Conservation (phyloP, 2,888 invertebrate genomes). For the Archips crataeganus region DNA sequence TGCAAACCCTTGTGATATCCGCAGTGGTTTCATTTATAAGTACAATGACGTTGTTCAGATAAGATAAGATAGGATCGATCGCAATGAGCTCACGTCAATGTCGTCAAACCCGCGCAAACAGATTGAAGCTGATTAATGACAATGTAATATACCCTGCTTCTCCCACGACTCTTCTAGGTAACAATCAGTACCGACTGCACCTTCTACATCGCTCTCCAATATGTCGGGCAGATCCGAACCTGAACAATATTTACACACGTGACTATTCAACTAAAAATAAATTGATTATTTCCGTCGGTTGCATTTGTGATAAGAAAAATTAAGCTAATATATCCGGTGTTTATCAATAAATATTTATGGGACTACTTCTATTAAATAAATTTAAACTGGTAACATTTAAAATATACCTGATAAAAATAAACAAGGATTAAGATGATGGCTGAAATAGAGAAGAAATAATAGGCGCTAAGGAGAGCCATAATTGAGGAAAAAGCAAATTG, state of each 20-base stretch:
- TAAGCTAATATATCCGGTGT: slow-evolving; percentile 5
- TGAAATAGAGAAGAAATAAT: background rate
- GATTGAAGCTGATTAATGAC: slow-evolving; percentile 59
- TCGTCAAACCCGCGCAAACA: slow-evolving; percentile 59
- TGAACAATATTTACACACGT: slow-evolving; percentile 71
- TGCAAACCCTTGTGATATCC: slow-evolving; percentile 49
- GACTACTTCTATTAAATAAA: background rate
- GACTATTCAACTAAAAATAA: slow-evolving; percentile 44
- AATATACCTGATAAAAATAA: background rate
- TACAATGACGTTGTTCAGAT: slow-evolving; percentile 32
- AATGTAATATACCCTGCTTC: slow-evolving; percentile 74
- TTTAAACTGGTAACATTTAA: background rate
- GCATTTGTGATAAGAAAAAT: slow-evolving; percentile 16
- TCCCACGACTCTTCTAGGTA: slow-evolving; percentile 85
- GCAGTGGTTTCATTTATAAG: slow-evolving; percentile 22
- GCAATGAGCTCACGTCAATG: slow-evolving; percentile 44
- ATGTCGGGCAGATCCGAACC: slow-evolving; percentile 80
- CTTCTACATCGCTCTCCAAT: slow-evolving; percentile 81
- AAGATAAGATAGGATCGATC: slow-evolving; percentile 37
- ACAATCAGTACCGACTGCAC: slow-evolving; percentile 83
- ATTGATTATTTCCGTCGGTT: slow-evolving; percentile 4
- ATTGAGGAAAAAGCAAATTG: too few relatives aligned
- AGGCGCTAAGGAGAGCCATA: too few relatives aligned
- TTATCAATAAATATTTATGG: slow-evolving; percentile 6
- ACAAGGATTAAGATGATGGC: background rate